Conservation (phyloP, 1,140 invertebrate genomes). For the Drosophila serrata region DNA sequence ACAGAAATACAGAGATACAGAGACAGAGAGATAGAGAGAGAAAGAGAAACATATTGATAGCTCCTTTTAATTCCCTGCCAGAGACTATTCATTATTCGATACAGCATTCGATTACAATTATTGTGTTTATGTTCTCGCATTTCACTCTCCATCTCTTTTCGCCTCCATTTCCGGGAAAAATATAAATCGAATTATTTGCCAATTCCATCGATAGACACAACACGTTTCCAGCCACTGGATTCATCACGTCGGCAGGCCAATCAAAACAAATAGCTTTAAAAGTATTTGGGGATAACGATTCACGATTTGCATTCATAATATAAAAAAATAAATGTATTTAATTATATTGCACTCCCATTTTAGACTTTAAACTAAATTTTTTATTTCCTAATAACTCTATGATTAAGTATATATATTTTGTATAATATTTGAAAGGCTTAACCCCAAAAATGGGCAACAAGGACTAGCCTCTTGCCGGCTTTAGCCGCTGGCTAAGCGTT, state of each 20-base stretch:
- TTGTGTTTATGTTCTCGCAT: not conserved
- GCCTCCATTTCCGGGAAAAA: constrained; percentile 7
- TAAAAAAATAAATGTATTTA: not conserved
- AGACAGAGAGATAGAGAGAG: not conserved
- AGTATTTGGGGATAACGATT: not conserved
- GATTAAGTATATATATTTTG: not conserved
- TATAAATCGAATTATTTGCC: constrained; percentile 17
- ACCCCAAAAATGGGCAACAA: not conserved
- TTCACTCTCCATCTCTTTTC: not conserved
- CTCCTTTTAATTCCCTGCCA: not conserved
- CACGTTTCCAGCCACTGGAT: not conserved
- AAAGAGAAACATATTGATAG: not conserved
- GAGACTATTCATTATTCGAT: not conserved
- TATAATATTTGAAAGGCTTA: not conserved
- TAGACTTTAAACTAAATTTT: not conserved
- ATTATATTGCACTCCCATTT: not conserved
- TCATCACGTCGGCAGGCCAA: not conserved
- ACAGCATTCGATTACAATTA: not conserved
- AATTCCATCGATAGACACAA: constrained; percentile 3
- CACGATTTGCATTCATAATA: not conserved
- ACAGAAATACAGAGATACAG: not conserved
- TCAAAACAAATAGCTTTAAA: constrained; percentile 1
- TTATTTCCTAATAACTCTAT: not conserved
- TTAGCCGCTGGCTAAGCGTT: constrained; percentile 33
- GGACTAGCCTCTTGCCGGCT: constrained; percentile 1